Evolutionary conservation across 2,113 vertebrate genomes (phyloP), one percentile per base, ranked within the genome.

Genomic region (Mesitornis unicolor): DNA sequence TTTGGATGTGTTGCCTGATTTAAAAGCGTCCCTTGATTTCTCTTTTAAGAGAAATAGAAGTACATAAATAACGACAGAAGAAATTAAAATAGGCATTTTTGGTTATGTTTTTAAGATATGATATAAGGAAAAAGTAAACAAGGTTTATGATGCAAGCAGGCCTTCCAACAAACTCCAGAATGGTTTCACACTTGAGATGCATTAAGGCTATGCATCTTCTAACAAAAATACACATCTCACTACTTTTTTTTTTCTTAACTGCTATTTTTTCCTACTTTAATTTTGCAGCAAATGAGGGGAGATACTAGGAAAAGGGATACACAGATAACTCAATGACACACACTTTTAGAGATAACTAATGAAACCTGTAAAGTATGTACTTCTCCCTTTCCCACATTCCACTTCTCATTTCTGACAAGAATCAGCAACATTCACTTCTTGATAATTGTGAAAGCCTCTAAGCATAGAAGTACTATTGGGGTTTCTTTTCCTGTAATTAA

Each of bases 401-500:
- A 26, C 18, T 95, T 96, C 93, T 68, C 35, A 82, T 90, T 96
- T 95, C 59, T 96, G 43, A 95, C 61, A 89, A 93, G 77, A 96
- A 75, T 63, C 80, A 97, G 88, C 68, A 93, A 89, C 63, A 93
- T 94, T 97, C 74, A 69, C 71, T 85, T 97, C 71, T 69, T 76
- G 87, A 75, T 95, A 98, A 97, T 53, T 95, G 92, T 89, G 93
- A 96, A 97, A 97, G 80, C 53, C 77, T 96, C 81, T 95, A 93
- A 89, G 90, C 15, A 33, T 6, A 91, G 79, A 93, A 89, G 67
- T 86, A 89, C 90, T 95, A 90, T 20, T 68, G 90, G 96, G 95
- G 97, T 91, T 98, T 92, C 83, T 95, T 95, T 95, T 79, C 56
- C 84, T 96, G 96, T 96, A 97, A 98, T 98, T 98, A 98, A 97